A percentile compares a stretch with the other conserved stretches of the same genome.
Conservation (phyloP, 2,113 vertebrate genomes). For the Phylloscopus trochiloides region DNA sequence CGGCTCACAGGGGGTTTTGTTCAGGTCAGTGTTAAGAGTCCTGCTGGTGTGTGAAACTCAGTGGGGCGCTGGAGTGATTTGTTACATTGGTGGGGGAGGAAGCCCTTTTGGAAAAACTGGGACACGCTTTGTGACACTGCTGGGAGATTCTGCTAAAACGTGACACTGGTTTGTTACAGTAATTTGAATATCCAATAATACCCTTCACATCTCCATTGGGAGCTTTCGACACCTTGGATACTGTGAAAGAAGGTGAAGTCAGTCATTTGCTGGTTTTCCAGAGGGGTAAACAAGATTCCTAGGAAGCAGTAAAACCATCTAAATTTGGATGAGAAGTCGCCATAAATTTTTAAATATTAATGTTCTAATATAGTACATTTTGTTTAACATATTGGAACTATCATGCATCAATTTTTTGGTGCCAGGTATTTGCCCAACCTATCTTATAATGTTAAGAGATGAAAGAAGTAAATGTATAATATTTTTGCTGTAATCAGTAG, state of each 20-base stretch:
- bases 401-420: constrained; percentile 71
- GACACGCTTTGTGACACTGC: background rate
- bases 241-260: background rate
- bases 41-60: constrained; percentile 28
- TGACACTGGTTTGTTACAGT: constrained; percentile 27
- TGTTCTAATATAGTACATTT: constrained; percentile 59
- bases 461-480: constrained; percentile 61
- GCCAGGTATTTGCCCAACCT: constrained; percentile 67
- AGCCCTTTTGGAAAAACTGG: background rate
- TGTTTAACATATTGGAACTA: constrained; percentile 66
- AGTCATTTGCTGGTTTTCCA: background rate
- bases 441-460: constrained; percentile 68
- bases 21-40: constrained; percentile 50
- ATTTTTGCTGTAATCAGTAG: constrained; percentile 65
- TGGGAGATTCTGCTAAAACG: constrained; percentile 15
- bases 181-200: background rate
- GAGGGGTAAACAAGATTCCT: background rate
- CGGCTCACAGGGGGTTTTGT: background rate
- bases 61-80: constrained; percentile 38
- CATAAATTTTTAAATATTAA: constrained; percentile 59
- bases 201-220: background rate
- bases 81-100: constrained; percentile 47
- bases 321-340: background rate
- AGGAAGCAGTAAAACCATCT: constrained; percentile 5
- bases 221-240: background rate